Percentiles rank a stretch among this genome's conserved stretches.
These are phyloP conservation scores for Galbula dea DNA, from an alignment of 2,113 vertebrate species.

Conservation along the genomic window DNA sequence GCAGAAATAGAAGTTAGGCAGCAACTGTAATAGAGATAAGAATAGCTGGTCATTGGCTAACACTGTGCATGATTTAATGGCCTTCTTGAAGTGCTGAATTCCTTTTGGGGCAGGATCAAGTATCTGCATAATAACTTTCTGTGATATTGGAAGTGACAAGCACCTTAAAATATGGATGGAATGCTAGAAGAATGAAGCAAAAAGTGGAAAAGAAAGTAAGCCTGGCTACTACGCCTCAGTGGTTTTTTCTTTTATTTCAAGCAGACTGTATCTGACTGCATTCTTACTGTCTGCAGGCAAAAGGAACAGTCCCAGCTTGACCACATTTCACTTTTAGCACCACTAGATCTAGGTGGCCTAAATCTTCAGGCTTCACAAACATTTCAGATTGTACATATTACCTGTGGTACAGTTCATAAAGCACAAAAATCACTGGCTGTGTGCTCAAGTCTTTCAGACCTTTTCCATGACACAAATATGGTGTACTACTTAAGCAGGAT, in stretches of 20 bases:
- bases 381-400: conserved; percentile 45
- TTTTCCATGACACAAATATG: neutral
- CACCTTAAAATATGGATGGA: conserved; percentile 54
- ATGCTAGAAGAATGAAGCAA: conserved; percentile 31
- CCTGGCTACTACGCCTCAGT: neutral
- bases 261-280: conserved; percentile 10
- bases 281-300: conserved; percentile 34
- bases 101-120: conserved; percentile 15
- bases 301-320: neutral
- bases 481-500: neutral
- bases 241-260: conserved; percentile 26
- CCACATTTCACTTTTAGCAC: conserved; percentile 60
- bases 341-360: conserved; percentile 28
- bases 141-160: conserved; percentile 13
- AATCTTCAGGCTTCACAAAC: conserved; percentile 53
- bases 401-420: conserved; percentile 41
- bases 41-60: conserved; percentile 47
- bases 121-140: conserved; percentile 36
- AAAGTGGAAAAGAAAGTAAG: neutral
- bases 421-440: neutral
- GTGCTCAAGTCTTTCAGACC: neutral
- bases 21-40: neutral
- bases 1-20: neutral
- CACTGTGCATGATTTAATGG: conserved; percentile 40
- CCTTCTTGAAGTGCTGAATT: conserved; percentile 29